A percentile compares a stretch with the other conserved stretches of the same genome.
Conservation (phyloP, 2,113 vertebrate genomes). For the Austrofundulus limnaeus region DNA sequence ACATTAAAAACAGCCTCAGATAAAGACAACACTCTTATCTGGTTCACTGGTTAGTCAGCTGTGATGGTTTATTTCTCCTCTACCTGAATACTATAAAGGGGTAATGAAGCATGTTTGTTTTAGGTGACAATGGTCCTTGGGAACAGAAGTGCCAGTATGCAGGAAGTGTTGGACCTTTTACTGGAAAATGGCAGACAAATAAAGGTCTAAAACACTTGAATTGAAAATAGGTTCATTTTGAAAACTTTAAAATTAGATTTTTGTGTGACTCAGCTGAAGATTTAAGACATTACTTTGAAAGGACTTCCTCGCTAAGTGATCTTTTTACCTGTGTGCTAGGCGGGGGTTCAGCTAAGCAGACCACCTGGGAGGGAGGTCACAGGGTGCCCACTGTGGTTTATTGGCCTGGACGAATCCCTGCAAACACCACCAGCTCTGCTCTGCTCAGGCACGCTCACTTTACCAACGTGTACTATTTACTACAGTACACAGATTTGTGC, state of each 20-base stretch:
- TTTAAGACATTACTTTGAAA: not conserved
- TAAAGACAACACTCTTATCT: constrained; percentile 84
- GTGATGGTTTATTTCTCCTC: not conserved
- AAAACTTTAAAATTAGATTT: not conserved
- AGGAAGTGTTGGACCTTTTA: constrained; percentile 86
- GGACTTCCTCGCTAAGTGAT: not conserved
- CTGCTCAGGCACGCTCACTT: constrained; percentile 83
- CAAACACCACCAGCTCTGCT: constrained; percentile 78
- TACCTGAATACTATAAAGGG: not conserved
- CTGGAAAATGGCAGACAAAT: constrained; percentile 86
- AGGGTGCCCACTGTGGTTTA: constrained; percentile 88
- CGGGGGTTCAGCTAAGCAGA: constrained; percentile 90
- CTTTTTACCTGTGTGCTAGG: constrained; percentile 72
- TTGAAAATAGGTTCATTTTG: not conserved
- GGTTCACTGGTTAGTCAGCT: constrained; percentile 86
- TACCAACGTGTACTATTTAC: not conserved
- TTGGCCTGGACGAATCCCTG: constrained; percentile 86
- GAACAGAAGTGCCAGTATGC: constrained; percentile 93
- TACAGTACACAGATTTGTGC: not conserved
- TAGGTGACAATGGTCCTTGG: constrained; percentile 98
- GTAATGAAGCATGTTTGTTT: not conserved
- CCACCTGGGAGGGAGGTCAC: constrained; percentile 97
- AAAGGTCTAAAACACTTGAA: constrained; percentile 77
- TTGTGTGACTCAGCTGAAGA: not conserved
- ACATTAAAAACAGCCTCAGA: constrained; percentile 72